These are phyloP conservation scores for Maconellicoccus hirsutus DNA, from an alignment of 1,140 invertebrate genomes.

Conservation along the genomic window DNA sequence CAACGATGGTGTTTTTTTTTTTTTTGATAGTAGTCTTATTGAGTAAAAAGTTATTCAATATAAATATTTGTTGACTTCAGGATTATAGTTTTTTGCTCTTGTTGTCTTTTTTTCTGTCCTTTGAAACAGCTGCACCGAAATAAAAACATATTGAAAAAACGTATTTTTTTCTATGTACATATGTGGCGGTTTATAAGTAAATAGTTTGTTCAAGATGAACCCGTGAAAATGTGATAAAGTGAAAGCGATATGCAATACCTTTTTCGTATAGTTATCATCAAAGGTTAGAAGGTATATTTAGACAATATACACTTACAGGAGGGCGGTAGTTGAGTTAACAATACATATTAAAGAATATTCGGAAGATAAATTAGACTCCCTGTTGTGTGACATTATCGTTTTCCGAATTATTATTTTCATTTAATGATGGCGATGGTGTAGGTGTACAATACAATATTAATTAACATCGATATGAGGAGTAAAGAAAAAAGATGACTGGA, in stretches of 20 bases:
- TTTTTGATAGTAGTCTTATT: too few relatives aligned
- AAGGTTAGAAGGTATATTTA: neutral
- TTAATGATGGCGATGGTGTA: neutral
- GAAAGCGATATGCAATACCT: neutral
- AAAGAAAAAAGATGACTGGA: neutral
- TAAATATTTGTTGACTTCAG: too few relatives aligned
- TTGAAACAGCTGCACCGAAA: too few relatives aligned
- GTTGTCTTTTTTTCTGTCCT: too few relatives aligned
- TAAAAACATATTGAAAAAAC: too few relatives aligned
- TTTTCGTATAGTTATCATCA: neutral
- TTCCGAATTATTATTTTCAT: conserved; percentile 5
- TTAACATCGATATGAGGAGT: neutral
- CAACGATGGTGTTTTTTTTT: too few relatives aligned
- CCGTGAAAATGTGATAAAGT: neutral
- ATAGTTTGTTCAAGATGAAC: neutral
- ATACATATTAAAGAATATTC: neutral
- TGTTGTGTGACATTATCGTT: conserved; percentile 3
- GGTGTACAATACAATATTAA: conserved; percentile 9
- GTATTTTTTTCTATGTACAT: too few relatives aligned
- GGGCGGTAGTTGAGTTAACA: conserved; percentile 2
- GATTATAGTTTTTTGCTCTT: too few relatives aligned
- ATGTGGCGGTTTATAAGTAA: neutral
- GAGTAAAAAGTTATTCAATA: too few relatives aligned
- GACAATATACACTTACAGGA: neutral
- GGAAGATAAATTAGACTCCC: neutral